Base-by-base conservation (phyloP, 2,888 invertebrate genomes). In the Pogonocherus hispidulus region DNA sequence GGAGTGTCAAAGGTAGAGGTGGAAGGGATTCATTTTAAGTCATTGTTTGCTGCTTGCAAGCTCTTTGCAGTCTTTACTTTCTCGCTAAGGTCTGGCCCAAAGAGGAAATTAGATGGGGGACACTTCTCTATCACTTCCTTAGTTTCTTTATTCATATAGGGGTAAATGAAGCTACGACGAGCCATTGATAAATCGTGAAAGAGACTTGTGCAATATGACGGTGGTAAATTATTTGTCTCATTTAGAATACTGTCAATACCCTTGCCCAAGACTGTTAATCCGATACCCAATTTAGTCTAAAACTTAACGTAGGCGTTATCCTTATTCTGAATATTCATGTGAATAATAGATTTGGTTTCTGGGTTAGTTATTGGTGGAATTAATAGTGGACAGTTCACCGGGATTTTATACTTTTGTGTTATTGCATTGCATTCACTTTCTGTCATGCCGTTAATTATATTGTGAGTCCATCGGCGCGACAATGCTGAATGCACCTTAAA, bases 61-160 rank as follows among this genome's bases (percentile, higher is more conserved):
- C 8, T 35, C 16, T 54, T 54, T 32, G 35, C 54, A 1, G 35
- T 14, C 11, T 35, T 54, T 11, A 54, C 47, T 41, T 59, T 70
- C 32, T 70, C 69, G 23, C 51, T 27, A 1, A 69, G 32, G 16
- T 66, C 66, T 11, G 70, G 52, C 3, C 66, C 66, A 56, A 66
- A 66, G 16, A 70, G 63, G 1, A 66, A 49, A 18, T 66, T 54
- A 9, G 55, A 22, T 1, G 66, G 51, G 11, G 60, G 47, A 47
- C 47, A 54, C n/a, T 60, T 66, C 23, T 66, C 63, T 18, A 70
- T 3, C 8, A 66, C 14, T 11, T 63, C 57, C 35, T 63, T 66
- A 20, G 51, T 55, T 27, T 62, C 19, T 46, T 60, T 60, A 35
- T 51, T 65, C 59, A 69, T 47, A 20, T 44, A 47, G 4, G 66